Conservation (phyloP, 2,113 vertebrate genomes). For the Andinoacara biseriatus region DNA sequence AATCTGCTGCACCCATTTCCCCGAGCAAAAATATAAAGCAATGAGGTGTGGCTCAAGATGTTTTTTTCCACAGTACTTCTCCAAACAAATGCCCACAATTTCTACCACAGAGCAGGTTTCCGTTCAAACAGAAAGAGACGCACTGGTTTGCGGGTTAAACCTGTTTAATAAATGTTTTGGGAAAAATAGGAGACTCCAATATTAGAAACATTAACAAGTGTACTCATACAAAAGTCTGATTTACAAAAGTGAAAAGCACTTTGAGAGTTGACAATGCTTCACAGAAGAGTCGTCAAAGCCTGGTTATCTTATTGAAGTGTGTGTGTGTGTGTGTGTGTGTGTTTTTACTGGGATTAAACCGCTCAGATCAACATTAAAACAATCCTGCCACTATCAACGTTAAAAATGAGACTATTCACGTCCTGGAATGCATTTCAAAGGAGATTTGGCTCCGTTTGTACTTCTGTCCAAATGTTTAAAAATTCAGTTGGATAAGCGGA, state of each 20-base stretch:
- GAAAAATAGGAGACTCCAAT: slow-evolving; percentile 65
- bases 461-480: neutral
- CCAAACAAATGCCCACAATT: no score
- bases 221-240: slow-evolving; percentile 59
- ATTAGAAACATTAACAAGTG: slow-evolving; percentile 78
- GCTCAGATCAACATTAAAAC: neutral
- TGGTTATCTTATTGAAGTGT: neutral
- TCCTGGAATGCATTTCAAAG: slow-evolving; percentile 16
- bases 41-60: neutral
- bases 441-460: neutral
- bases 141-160: neutral
- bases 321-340: neutral
- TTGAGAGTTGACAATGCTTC: slow-evolving; percentile 21
- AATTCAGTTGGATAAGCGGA: neutral
- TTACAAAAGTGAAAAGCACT: slow-evolving; percentile 62
- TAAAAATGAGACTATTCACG: neutral
- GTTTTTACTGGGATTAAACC: neutral
- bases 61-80: no score
- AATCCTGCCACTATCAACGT: neutral
- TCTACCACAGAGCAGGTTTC: neutral
- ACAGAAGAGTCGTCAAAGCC: slow-evolving; percentile 14
- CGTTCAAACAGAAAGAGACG: neutral
- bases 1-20: no score
- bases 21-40: no score
- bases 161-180: slow-evolving; percentile 86